Percentiles rank a stretch among this genome's conserved stretches.
These are phyloP conservation scores for Cantharis rustica DNA, from an alignment of 2,888 invertebrate genomes.

Conservation along the genomic window DNA sequence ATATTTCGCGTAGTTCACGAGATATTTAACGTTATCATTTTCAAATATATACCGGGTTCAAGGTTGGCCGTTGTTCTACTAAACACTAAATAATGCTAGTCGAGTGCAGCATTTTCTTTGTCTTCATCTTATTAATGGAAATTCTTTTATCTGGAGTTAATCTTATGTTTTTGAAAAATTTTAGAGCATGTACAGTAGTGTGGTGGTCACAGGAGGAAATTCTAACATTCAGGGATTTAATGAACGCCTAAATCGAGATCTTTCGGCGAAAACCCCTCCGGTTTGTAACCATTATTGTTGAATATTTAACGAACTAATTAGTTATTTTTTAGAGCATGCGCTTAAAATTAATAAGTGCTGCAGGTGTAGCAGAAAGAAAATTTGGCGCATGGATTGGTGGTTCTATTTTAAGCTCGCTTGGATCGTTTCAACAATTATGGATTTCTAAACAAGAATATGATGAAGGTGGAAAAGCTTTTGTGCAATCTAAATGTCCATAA, in stretches of 20 bases:
- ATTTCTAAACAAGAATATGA: slow-evolving; percentile 77
- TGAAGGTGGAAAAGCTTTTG: slow-evolving; percentile 67
- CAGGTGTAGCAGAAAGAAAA: slow-evolving; percentile 67
- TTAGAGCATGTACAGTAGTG: slow-evolving; percentile 70
- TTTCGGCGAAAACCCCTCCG: slow-evolving; percentile 71
- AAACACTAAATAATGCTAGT: too few species aligned
- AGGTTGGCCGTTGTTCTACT: too few species aligned
- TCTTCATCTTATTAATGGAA: too few species aligned
- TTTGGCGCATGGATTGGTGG: slow-evolving; percentile 80
- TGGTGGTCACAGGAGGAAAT: slow-evolving; percentile 75
- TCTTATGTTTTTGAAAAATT: slow-evolving; percentile 34
- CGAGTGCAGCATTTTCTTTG: too few species aligned
- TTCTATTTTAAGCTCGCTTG: slow-evolving; percentile 73
- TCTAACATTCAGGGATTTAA: slow-evolving; percentile 73
- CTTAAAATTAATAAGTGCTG: slow-evolving; percentile 69
- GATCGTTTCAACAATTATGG: slow-evolving; percentile 80
- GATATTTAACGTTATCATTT: too few species aligned
- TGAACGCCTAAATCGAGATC: slow-evolving; percentile 71
- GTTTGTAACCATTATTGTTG: slow-evolving; percentile 42
- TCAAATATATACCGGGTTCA: too few species aligned
- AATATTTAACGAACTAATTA: background rate
- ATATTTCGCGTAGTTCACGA: too few species aligned
- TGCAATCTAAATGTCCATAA: slow-evolving; percentile 52
- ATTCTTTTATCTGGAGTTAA: background rate
- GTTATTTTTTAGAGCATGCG: slow-evolving; percentile 63